These are phyloP conservation scores for Atherinosoma microstoma DNA, from an alignment of 2,797 vertebrate genomes.

Conservation along the genomic window DNA sequence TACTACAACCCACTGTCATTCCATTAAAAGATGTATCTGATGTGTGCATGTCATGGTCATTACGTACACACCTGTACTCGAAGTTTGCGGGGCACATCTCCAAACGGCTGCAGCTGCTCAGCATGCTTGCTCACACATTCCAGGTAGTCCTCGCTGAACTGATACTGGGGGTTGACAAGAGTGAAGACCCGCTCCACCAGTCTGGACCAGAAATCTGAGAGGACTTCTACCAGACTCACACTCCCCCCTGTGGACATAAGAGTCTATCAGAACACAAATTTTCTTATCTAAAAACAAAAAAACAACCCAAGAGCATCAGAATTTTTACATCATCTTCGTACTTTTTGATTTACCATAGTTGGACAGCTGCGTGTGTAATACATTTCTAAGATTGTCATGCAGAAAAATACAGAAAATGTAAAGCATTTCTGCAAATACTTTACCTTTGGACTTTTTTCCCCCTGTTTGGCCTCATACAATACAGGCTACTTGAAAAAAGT, in stretches of 20 bases:
- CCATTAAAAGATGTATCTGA: not conserved
- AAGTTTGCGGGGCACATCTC: conserved; percentile 89
- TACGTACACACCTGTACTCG: conserved; percentile 84
- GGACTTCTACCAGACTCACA: conserved; percentile 86
- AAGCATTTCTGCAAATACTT: not conserved
- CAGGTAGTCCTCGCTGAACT: conserved; percentile 89
- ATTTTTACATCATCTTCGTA: not conserved
- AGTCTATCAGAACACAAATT: not conserved
- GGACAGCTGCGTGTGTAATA: not conserved
- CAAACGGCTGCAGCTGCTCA: conserved; percentile 89
- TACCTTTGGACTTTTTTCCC: not conserved
- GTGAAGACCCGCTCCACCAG: conserved; percentile 90
- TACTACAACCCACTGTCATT: not conserved
- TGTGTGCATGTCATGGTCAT: not conserved
- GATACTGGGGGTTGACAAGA: conserved; percentile 91
- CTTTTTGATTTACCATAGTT: not conserved
- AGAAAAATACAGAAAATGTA: not conserved
- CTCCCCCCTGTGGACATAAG: conserved; percentile 76
- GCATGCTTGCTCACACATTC: conserved; percentile 90
- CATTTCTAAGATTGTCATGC: conserved; percentile 11
- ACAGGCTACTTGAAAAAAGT: not conserved
- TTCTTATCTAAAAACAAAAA: too few species aligned
- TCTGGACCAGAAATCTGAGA: conserved; percentile 90
- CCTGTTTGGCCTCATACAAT: not conserved
- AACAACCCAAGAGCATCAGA: too few species aligned